These are phyloP conservation scores for Parus major DNA, from an alignment of 2,113 vertebrate genomes.

Conservation along the genomic window DNA sequence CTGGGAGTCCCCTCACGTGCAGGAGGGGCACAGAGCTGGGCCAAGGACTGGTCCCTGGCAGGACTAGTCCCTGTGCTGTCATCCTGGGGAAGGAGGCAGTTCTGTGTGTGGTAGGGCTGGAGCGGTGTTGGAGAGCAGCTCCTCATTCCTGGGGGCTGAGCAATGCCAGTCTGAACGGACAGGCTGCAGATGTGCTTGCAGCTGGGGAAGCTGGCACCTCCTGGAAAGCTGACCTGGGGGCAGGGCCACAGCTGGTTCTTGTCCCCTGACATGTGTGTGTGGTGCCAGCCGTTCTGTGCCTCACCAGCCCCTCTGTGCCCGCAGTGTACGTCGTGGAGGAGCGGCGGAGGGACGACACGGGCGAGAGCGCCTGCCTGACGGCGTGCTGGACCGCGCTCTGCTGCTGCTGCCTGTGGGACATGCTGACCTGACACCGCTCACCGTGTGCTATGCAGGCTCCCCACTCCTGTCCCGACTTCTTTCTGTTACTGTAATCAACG, in stretches of 20 bases:
- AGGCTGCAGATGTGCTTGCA: background rate
- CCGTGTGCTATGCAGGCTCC: conserved; percentile 54
- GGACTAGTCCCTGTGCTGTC: background rate
- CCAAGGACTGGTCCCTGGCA: background rate
- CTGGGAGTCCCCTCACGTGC: background rate
- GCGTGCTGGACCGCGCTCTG: conserved; percentile 95
- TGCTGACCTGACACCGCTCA: conserved; percentile 85
- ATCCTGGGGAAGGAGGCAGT: background rate
- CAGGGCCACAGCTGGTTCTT: background rate
- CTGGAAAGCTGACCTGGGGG: background rate
- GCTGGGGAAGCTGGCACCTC: background rate
- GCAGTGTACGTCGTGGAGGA: conserved; percentile 94
- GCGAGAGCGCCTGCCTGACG: conserved; percentile 87
- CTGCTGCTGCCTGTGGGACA: conserved; percentile 97
- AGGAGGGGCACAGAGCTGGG: background rate
- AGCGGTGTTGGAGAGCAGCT: background rate
- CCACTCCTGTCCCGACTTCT: conserved; percentile 30
- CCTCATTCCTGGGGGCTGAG: fast-evolving
- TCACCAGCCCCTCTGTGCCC: background rate
- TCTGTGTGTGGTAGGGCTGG: background rate
- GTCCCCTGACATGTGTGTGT: background rate
- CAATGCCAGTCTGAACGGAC: fast-evolving
- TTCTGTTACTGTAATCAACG: conserved; percentile 72
- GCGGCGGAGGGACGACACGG: conserved; percentile 84
- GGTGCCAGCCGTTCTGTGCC: background rate